Conservation (phyloP, 2,888 invertebrate species). For the Hypena proboscidalis region DNA sequence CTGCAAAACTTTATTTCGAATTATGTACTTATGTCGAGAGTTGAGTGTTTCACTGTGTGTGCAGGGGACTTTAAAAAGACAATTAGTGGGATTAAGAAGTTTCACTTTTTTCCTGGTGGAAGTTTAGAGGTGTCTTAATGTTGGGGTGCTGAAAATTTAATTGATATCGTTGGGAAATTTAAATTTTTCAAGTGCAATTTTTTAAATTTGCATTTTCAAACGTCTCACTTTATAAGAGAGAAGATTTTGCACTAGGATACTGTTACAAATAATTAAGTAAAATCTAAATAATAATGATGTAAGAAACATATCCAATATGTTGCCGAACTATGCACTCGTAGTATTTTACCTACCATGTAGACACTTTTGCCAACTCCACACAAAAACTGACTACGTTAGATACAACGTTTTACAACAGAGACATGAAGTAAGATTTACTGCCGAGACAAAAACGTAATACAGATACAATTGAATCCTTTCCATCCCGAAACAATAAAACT, state of each 20-base stretch:
- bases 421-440: constrained; percentile 14
- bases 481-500: constrained; percentile 18
- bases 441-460: constrained; percentile 8
- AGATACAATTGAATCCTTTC: constrained; percentile 13
- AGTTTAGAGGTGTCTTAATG: not conserved
- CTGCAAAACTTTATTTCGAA: constrained; percentile 66
- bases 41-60: constrained; percentile 24
- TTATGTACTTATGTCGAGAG: constrained; percentile 36
- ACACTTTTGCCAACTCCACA: too few relatives aligned
- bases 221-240: too few relatives aligned
- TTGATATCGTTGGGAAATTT: not conserved
- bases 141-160: not conserved
- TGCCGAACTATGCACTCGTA: too few relatives aligned
- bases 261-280: too few relatives aligned
- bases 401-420: too few relatives aligned
- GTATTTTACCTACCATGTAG: too few relatives aligned
- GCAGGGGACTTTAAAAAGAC: constrained; percentile 4
- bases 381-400: too few relatives aligned
- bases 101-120: constrained; percentile 3
- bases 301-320: too few relatives aligned
- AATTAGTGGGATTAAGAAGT: constrained; percentile 15
- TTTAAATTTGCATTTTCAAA: too few relatives aligned
- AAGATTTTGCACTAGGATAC: too few relatives aligned
- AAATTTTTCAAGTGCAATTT: too few relatives aligned
- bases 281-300: too few relatives aligned